Percentiles rank a stretch among this genome's conserved stretches.
Evolutionary conservation across 1,140 invertebrate species (phyloP).

Genomic region (Leucophenga varia): DNA sequence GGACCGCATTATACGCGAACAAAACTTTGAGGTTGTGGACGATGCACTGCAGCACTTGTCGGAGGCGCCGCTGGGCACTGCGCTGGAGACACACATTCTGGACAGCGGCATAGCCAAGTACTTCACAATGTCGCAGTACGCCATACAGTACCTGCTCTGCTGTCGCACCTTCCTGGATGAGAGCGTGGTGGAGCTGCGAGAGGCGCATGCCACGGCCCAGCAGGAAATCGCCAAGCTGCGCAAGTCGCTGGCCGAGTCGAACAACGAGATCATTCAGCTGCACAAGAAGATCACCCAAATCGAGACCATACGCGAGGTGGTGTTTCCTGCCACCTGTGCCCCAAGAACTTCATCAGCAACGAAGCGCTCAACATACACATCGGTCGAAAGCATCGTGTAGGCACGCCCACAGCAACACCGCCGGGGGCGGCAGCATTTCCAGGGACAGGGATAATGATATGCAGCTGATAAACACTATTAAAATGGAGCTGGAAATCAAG

Average conservation of each 20-base stretch:
- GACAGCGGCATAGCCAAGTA: slow-evolving; percentile 52
- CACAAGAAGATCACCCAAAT: slow-evolving; percentile 47
- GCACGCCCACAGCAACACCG: slow-evolving; percentile 16
- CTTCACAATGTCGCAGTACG: slow-evolving; percentile 47
- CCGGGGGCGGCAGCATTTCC: slow-evolving; percentile 1
- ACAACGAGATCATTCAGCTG: slow-evolving; percentile 43
- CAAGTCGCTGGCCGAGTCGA: slow-evolving; percentile 30
- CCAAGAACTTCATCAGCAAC: slow-evolving; percentile 53
- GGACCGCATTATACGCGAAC: slow-evolving; percentile 41
- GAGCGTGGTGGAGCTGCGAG: slow-evolving; percentile 31
- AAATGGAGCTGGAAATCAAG: slow-evolving; percentile 54
- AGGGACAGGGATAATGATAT: slow-evolving; percentile 39
- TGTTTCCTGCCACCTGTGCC: slow-evolving; percentile 48
- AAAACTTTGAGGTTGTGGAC: slow-evolving; percentile 46
- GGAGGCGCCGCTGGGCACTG: slow-evolving; percentile 41
- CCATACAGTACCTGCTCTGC: slow-evolving; percentile 48
- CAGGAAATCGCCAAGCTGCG: slow-evolving; percentile 34
- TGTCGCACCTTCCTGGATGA: slow-evolving; percentile 50
- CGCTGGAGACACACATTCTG: slow-evolving; percentile 41
- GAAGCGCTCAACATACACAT: slow-evolving; percentile 49
- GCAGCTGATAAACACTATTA: slow-evolving; percentile 50
- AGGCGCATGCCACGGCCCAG: slow-evolving; percentile 30
- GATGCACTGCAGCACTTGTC: slow-evolving; percentile 36
- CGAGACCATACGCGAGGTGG: slow-evolving; percentile 43
- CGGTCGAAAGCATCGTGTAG: slow-evolving; percentile 32